phyloP scores from a whole-genome alignment of 2,797 vertebrate species.

The Zalophus californianus region DNA sequence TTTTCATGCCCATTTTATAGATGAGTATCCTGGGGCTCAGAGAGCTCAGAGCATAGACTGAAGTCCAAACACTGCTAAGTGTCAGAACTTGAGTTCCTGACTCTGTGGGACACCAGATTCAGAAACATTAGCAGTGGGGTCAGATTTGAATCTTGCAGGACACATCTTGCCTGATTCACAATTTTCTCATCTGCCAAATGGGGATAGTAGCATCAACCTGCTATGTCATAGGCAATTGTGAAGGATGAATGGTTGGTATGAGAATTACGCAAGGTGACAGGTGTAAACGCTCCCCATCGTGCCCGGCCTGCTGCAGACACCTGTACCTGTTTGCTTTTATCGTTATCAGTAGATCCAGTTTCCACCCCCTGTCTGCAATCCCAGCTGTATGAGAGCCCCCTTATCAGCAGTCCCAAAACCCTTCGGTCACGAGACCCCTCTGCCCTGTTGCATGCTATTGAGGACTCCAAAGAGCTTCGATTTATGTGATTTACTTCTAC shows the following conservation, averaged over 20 bases:
- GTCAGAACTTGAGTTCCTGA: not conserved
- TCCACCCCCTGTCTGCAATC: not conserved
- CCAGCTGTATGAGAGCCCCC: not conserved
- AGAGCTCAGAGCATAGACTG: not conserved
- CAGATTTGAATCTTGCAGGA: not conserved
- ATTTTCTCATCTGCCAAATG: not conserved
- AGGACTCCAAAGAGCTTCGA: not conserved
- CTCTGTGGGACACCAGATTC: not conserved
- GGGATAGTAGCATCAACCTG: not conserved
- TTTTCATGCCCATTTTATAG: not conserved
- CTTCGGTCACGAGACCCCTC: not conserved
- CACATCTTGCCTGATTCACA: not conserved
- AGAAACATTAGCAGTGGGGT: not conserved
- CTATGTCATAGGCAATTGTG: not conserved
- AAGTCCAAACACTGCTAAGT: not conserved
- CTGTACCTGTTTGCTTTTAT: not conserved
- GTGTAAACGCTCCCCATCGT: fast-evolving
- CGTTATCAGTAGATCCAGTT: not conserved
- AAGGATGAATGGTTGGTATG: not conserved
- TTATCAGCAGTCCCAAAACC: not conserved
- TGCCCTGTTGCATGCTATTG: not conserved
- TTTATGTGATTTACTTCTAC: not conserved
- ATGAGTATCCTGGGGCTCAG: not conserved
- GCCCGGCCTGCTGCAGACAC: not conserved
- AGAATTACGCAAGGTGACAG: not conserved